Evolutionary conservation across 2,797 vertebrate genomes (phyloP).

Genomic region (Galago senegalensis): DNA sequence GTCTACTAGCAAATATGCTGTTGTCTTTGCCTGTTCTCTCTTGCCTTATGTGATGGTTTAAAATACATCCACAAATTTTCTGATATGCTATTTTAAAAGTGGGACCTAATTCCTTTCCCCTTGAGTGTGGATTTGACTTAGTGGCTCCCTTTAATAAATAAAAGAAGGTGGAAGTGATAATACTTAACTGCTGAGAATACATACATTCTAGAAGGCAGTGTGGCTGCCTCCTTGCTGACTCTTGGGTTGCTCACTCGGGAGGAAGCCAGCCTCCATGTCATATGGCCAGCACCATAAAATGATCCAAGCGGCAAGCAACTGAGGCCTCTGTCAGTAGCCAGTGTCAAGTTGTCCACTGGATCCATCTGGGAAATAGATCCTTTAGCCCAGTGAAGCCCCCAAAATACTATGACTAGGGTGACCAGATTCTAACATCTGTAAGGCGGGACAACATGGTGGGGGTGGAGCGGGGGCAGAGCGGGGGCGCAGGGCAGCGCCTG

Average conservation of each 20-base stretch:
- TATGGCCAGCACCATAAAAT: background rate
- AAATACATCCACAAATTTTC: conserved; percentile 25
- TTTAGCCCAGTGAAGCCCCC: background rate
- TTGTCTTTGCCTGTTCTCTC: conserved; percentile 6
- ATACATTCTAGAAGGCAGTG: background rate
- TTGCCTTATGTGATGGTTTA: conserved; percentile 32
- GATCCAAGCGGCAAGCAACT: background rate
- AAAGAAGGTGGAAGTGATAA: background rate
- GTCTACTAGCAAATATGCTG: background rate
- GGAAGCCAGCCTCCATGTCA: background rate
- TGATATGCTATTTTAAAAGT: background rate
- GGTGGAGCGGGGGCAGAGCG: no score
- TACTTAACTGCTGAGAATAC: conserved; percentile 5
- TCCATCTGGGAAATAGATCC: conserved; percentile 31
- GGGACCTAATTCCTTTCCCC: background rate
- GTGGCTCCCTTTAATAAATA: conserved; percentile 23
- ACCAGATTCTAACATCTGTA: no score
- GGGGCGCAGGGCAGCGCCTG: no score
- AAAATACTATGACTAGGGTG: background rate
- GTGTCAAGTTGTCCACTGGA: background rate
- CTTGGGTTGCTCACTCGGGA: background rate
- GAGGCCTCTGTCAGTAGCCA: background rate
- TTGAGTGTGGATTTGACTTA: background rate
- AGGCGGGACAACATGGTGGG: no score
- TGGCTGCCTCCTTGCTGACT: background rate